Evolutionary conservation across 1,140 invertebrate species (phyloP).

Genomic region (Hyposmocoma kahamanoa): DNA sequence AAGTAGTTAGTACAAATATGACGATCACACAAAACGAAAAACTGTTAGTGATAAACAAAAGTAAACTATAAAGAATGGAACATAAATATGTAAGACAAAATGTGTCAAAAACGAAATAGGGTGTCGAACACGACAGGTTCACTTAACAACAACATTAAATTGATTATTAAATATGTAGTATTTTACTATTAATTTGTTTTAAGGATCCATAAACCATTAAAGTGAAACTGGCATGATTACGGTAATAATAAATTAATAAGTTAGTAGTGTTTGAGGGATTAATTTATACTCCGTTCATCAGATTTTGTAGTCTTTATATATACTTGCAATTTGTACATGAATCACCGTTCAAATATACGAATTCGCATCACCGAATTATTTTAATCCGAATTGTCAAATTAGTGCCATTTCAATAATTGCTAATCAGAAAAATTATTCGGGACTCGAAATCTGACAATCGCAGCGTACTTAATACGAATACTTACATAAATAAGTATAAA

Average conservation of each 20-base stretch:
- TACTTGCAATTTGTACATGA: slow-evolving; percentile 45
- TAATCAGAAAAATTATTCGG: too few species aligned
- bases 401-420: background rate
- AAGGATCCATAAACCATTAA: too few species aligned
- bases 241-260: slow-evolving; percentile 13
- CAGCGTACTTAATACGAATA: slow-evolving; percentile 43
- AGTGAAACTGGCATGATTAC: background rate
- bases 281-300: slow-evolving; percentile 37
- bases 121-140: slow-evolving; percentile 46
- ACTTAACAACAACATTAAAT: slow-evolving; percentile 49
- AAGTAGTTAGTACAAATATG: slow-evolving; percentile 55
- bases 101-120: too few species aligned
- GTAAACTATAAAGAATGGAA: too few species aligned
- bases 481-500: slow-evolving; percentile 53
- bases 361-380: too few species aligned
- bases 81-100: too few species aligned
- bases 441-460: slow-evolving; percentile 47
- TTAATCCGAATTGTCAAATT: too few species aligned
- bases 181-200: background rate
- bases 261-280: slow-evolving; percentile 14
- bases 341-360: too few species aligned
- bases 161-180: slow-evolving; percentile 25
- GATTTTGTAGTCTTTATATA: slow-evolving; percentile 29
- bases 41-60: slow-evolving; percentile 46
- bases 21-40: slow-evolving; percentile 47